phyloP scores from a whole-genome alignment of 2,888 invertebrate genomes.

The Phytoseiulus persimilis region DNA sequence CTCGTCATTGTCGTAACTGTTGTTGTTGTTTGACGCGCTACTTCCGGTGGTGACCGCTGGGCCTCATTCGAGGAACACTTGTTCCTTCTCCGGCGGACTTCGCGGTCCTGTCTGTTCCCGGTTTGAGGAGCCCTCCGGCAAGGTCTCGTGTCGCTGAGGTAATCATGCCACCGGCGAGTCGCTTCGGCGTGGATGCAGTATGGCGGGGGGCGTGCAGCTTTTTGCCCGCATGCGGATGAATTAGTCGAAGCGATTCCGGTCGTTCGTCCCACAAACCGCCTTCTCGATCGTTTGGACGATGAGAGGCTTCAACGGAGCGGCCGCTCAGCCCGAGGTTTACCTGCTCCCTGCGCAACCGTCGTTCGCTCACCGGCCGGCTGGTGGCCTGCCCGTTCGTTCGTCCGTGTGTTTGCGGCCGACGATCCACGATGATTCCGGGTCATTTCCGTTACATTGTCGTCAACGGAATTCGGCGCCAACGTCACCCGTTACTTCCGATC shows the following conservation, averaged over 20 bases:
- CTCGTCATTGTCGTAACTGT: neutral
- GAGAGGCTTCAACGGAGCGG: neutral
- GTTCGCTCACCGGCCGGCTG: neutral
- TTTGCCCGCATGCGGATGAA: neutral
- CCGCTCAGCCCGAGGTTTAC: neutral
- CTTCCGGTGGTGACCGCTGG: neutral
- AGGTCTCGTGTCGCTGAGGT: neutral
- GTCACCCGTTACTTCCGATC: conserved; percentile 5
- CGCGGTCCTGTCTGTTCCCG: neutral
- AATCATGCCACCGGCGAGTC: neutral
- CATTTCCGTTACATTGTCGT: conserved; percentile 5
- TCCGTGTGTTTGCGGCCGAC: neutral
- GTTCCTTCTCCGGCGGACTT: neutral
- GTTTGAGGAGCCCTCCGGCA: neutral
- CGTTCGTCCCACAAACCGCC: neutral
- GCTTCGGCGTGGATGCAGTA: neutral
- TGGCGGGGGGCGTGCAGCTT: neutral
- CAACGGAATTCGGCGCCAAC: neutral
- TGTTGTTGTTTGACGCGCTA: neutral
- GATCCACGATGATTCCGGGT: neutral
- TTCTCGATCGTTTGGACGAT: neutral
- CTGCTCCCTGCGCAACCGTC: neutral
- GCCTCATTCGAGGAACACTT: neutral
- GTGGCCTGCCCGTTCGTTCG: neutral
- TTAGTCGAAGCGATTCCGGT: neutral